These are phyloP conservation scores for Monopterus albus DNA, from an alignment of 2,113 vertebrate species.

Conservation along the genomic window DNA sequence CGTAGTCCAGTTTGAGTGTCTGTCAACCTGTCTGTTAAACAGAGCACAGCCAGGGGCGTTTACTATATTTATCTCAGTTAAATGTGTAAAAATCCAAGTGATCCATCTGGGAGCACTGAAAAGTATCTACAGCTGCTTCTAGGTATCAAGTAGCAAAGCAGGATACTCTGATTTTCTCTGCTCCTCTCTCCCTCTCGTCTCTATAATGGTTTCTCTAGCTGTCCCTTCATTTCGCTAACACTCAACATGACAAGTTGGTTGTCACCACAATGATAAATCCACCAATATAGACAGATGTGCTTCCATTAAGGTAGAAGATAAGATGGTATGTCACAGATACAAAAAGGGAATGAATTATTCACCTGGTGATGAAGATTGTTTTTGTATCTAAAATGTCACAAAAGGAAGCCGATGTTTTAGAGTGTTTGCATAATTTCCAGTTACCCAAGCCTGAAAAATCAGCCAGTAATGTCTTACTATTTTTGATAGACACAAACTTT, in stretches of 20 bases:
- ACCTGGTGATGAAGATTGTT: background rate
- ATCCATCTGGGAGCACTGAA: conserved; percentile 76
- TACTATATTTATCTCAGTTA: conserved; percentile 63
- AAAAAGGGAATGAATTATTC: background rate
- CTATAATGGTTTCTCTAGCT: background rate
- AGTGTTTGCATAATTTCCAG: too few relatives aligned
- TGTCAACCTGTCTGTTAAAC: conserved; percentile 20
- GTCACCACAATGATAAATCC: too few relatives aligned
- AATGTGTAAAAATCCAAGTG: conserved; percentile 59
- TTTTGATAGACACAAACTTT: conserved; percentile 14
- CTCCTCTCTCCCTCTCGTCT: background rate
- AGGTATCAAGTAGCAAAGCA: conserved; percentile 76
- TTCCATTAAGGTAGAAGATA: too few relatives aligned
- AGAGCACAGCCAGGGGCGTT: conserved; percentile 18
- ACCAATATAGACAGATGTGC: too few relatives aligned
- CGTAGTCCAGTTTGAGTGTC: background rate
- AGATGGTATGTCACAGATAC: background rate
- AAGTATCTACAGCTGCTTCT: conserved; percentile 86
- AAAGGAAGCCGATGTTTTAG: too few relatives aligned
- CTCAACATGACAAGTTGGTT: background rate
- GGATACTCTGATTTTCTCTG: background rate
- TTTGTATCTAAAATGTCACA: background rate
- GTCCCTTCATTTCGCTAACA: background rate
- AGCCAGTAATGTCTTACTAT: background rate
- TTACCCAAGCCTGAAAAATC: too few relatives aligned